Evolutionary conservation across 2,888 invertebrate genomes (phyloP).

Genomic region (Dascillus cervinus): DNA sequence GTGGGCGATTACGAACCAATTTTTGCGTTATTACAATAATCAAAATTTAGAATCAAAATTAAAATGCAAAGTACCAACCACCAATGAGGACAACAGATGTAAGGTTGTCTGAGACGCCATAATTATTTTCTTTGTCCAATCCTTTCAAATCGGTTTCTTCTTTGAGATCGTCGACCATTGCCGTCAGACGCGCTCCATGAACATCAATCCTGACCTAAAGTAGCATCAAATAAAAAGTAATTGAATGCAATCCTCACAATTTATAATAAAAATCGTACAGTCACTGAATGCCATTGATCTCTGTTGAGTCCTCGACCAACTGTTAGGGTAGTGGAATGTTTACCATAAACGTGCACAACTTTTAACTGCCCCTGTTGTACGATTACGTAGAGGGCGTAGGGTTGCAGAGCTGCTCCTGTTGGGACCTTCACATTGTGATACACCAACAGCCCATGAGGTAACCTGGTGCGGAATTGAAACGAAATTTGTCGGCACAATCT

Average conservation of each 20-base stretch:
- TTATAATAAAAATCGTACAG: conserved; percentile 43
- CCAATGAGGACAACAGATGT: conserved; percentile 84
- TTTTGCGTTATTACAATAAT: too few relatives aligned
- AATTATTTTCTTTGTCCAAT: conserved; percentile 74
- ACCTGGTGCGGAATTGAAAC: conserved; percentile 78
- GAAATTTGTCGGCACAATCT: conserved; percentile 83
- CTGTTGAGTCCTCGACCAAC: conserved; percentile 83
- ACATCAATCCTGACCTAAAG: conserved; percentile 71
- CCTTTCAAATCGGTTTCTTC: conserved; percentile 79
- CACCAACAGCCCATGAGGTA: conserved; percentile 80
- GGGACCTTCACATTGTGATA: conserved; percentile 89
- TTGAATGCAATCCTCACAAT: not conserved
- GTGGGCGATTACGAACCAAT: too few relatives aligned
- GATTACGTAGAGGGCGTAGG: conserved; percentile 85
- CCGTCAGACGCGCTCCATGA: conserved; percentile 74
- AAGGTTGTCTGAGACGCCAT: conserved; percentile 78
- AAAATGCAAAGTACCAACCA: too few relatives aligned
- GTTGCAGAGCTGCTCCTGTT: conserved; percentile 67
- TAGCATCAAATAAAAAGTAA: not conserved
- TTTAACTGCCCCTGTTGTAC: conserved; percentile 87
- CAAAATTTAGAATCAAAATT: too few relatives aligned
- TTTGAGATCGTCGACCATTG: conserved; percentile 75
- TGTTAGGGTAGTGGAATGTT: conserved; percentile 74
- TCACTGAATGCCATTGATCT: conserved; percentile 85
- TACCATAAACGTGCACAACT: conserved; percentile 87